A percentile compares a stretch with the other conserved stretches of the same genome.
Evolutionary conservation across 2,113 vertebrate genomes (phyloP).

Genomic region (Cygnus buccinator): DNA sequence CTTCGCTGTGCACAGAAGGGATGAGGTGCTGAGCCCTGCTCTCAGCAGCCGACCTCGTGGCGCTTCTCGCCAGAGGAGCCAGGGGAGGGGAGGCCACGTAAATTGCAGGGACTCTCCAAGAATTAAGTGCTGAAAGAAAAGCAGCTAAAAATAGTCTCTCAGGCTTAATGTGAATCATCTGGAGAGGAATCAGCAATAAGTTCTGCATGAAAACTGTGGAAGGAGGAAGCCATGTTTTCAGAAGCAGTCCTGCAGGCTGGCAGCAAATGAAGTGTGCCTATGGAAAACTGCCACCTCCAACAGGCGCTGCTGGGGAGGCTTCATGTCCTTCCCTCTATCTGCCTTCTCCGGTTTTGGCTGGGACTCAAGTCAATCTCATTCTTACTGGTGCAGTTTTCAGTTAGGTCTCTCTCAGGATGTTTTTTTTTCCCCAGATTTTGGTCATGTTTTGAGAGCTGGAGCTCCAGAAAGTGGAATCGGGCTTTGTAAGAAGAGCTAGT

Average conservation of each 20-base stretch:
- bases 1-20: neutral
- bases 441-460: neutral
- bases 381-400: neutral
- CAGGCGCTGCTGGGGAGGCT: neutral
- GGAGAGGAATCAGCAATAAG: constrained; percentile 2
- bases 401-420: neutral
- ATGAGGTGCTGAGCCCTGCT: neutral
- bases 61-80: constrained; percentile 19
- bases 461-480: neutral
- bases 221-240: neutral
- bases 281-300: neutral
- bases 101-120: constrained; percentile 22
- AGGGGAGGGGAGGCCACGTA: neutral
- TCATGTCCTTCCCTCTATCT: neutral
- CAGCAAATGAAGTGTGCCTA: neutral
- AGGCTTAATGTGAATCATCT: constrained; percentile 38
- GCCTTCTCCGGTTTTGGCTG: neutral
- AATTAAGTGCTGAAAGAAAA: constrained; percentile 26
- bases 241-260: neutral
- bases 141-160: constrained; percentile 35
- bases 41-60: neutral
- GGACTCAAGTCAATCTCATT: neutral
- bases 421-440: neutral
- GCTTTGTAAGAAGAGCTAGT: neutral
- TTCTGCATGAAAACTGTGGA: constrained; percentile 22